Percentiles rank a stretch among this genome's conserved stretches.
phyloP scores from a whole-genome alignment of 2,797 vertebrate genomes.

The Sebastes minor region DNA sequence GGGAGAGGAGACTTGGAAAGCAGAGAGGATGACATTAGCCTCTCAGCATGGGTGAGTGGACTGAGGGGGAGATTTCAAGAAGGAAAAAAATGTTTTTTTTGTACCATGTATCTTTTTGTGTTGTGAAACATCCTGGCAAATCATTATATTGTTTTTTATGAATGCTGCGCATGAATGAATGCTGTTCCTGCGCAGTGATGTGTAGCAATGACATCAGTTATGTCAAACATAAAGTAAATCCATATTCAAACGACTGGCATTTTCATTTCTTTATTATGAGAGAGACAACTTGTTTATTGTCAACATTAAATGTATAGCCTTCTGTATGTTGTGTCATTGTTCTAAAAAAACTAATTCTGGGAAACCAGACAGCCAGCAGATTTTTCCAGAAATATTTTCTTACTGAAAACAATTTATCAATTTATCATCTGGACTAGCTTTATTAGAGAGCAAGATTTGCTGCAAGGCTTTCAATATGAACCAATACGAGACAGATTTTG shows the following conservation, averaged over 20 bases:
- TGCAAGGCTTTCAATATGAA: background rate
- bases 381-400: background rate
- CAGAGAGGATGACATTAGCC: slow-evolving; percentile 63
- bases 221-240: slow-evolving; percentile 29
- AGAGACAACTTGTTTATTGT: slow-evolving; percentile 8
- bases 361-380: background rate
- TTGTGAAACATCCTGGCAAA: slow-evolving; percentile 34
- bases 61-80: slow-evolving; percentile 40
- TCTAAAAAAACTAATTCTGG: background rate
- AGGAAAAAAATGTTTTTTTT: slow-evolving; percentile 37
- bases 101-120: slow-evolving; percentile 40
- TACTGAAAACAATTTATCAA: background rate
- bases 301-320: background rate
- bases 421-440: background rate
- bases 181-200: background rate
- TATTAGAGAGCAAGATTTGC: background rate
- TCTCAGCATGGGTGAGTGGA: slow-evolving; percentile 66
- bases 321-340: background rate
- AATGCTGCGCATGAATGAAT: slow-evolving; percentile 23
- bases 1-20: slow-evolving; percentile 56
- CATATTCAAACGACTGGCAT: slow-evolving; percentile 1
- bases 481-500: background rate
- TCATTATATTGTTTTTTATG: slow-evolving; percentile 36
- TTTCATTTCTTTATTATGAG: slow-evolving; percentile 7
- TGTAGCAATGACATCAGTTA: slow-evolving; percentile 24